Evolutionary conservation across 2,888 invertebrate genomes (phyloP), one percentile per base, ranked within the genome.

Genomic region (Rhagonycha fulva): DNA sequence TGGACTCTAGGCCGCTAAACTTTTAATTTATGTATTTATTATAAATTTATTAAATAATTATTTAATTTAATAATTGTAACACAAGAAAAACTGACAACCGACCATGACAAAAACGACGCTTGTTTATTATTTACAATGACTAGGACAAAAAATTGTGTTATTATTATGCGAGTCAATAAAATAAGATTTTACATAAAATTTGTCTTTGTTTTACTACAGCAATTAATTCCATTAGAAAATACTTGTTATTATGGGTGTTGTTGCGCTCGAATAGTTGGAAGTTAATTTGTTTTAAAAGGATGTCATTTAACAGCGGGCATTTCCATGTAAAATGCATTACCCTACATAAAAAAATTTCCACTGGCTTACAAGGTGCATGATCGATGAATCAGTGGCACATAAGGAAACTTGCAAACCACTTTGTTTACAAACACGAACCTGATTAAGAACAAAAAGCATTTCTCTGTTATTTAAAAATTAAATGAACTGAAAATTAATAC

Each of bases 101-200:
- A 83, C 85, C 82, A 85, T 83, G 84, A 85, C 84, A 84, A 82
- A 76, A 82, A 81, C 79, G 81, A 82, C 84, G 84, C 84, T 83
- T 14, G 76, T 80, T 83, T 82, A 84, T 83, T 83, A 82, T 83
- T 74, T 80, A 80, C 81, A 82, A 82, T 81, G 80, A 61, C 76
- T 86, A 85, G n/a, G 47, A 47, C 47, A 82, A 73, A 76, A 84
- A 83, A 82, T 73, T 77, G 83, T 86, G 84, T 85, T 86, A 84
- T 83, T 82, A 83, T 84, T 84, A 81, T 82, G 82, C 81, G 79
- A 83, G 82, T 83, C 83, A 84, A 85, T 84, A 84, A 84, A 78
- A 76, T 76, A 74, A 78, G 74, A 66, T 70, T 75, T 74, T 76
- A 75, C 76, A 62, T 63, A 14, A 62, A 71, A 47, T 71, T 77